phyloP scores from a whole-genome alignment of 2,888 invertebrate genomes.

The Xanthorhoe spadicearia region DNA sequence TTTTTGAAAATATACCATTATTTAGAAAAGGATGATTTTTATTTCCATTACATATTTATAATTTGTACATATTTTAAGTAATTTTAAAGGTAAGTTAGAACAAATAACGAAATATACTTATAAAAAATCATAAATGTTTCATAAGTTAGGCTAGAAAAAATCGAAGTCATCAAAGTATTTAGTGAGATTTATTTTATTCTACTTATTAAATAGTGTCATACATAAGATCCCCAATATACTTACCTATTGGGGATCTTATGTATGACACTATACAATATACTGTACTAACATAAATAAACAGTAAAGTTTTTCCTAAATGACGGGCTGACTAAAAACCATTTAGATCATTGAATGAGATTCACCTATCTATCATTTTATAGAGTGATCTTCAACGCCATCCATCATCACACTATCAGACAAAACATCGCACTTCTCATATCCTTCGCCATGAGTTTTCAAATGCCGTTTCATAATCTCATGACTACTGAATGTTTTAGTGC shows the following conservation, averaged over 20 bases:
- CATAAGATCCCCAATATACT: no score
- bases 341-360: background rate
- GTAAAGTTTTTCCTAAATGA: no score
- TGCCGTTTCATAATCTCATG: conserved; percentile 26
- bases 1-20: conserved; percentile 85
- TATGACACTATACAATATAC: no score
- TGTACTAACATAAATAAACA: no score
- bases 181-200: no score
- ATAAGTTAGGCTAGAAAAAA: no score
- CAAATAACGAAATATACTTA: no score
- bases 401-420: conserved; percentile 2
- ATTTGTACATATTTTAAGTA: background rate
- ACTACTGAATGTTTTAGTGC: conserved; percentile 22
- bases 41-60: conserved; percentile 34
- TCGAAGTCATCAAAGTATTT: no score
- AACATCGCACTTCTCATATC: conserved; percentile 4
- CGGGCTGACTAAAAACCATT: background rate
- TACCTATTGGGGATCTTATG: no score
- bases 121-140: no score
- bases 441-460: conserved; percentile 24
- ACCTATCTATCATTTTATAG: background rate
- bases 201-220: no score
- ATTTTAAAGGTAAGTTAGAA: no score
- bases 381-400: background rate
- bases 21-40: conserved; percentile 66